A percentile compares a stretch with the other conserved stretches of the same genome.
phyloP scores from a whole-genome alignment of 2,888 invertebrate genomes.

The Bellardia pandia region DNA sequence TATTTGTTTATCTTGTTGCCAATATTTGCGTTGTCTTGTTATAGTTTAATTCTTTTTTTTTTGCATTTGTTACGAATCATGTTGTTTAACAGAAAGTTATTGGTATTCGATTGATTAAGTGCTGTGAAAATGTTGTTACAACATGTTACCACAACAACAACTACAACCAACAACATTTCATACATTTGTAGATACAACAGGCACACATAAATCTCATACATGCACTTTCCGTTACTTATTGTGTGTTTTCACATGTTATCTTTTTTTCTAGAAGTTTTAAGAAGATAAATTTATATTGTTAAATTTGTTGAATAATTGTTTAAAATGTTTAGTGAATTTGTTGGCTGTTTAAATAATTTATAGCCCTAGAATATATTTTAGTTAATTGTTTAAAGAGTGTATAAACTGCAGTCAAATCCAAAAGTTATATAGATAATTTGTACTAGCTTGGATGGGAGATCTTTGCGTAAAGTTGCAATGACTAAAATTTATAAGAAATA shows the following conservation, averaged over 20 bases:
- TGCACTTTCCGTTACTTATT: slow-evolving; percentile 63
- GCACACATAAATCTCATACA: slow-evolving; percentile 29
- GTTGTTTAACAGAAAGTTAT: slow-evolving; percentile 69
- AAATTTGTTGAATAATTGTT: slow-evolving; percentile 71
- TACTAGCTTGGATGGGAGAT: too few relatives aligned
- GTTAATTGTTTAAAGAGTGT: background rate
- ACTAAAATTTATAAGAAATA: too few relatives aligned
- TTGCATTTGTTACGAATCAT: slow-evolving; percentile 64
- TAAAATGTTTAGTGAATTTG: slow-evolving; percentile 1
- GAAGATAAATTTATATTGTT: slow-evolving; percentile 68
- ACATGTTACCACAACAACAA: slow-evolving; percentile 56
- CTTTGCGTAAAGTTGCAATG: too few relatives aligned
- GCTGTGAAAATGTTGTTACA: slow-evolving; percentile 74
- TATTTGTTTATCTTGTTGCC: slow-evolving; percentile 9
- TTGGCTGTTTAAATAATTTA: background rate
- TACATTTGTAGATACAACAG: slow-evolving; percentile 36
- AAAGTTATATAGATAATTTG: too few relatives aligned
- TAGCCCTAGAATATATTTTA: background rate
- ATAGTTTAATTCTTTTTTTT: slow-evolving; percentile 27
- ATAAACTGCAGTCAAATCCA: background rate
- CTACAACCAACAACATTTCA: slow-evolving; percentile 22
- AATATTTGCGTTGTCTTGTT: slow-evolving; percentile 25
- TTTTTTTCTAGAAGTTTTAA: slow-evolving; percentile 9
- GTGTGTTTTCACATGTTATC: background rate
- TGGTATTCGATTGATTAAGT: slow-evolving; percentile 76